These are phyloP conservation scores for Plecotus auritus DNA, from an alignment of 2,113 vertebrate genomes.

Conservation along the genomic window DNA sequence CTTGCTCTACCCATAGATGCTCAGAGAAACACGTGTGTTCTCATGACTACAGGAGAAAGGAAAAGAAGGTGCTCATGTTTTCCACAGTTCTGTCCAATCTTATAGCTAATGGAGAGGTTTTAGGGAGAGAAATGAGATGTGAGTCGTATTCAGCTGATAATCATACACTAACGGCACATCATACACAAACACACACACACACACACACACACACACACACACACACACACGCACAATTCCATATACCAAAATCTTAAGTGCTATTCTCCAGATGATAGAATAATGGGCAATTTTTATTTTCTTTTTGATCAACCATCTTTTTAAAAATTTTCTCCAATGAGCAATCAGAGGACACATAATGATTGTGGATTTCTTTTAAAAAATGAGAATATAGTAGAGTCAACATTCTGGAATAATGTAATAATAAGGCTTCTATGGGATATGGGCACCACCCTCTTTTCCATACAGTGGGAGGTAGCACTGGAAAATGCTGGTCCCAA, in stretches of 20 bases:
- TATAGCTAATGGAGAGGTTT: neutral
- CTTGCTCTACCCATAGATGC: neutral
- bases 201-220: too few species aligned
- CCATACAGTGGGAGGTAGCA: neutral
- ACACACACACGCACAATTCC: neutral
- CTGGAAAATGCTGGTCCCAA: neutral
- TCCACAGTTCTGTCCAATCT: fast-evolving
- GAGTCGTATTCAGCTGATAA: neutral
- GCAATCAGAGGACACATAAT: neutral
- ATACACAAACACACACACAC: too few species aligned
- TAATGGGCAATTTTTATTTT: neutral
- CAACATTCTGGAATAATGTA: neutral
- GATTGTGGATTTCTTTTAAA: neutral
- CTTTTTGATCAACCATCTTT: neutral
- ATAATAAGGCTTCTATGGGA: neutral
- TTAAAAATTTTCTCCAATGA: neutral
- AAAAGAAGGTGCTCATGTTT: neutral
- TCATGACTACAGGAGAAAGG: neutral
- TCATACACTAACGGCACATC: neutral
- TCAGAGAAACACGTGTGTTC: neutral
- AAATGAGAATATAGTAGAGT: neutral
- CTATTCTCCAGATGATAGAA: neutral
- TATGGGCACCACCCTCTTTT: fast-evolving
- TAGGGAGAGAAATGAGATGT: neutral
- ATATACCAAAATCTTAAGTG: neutral